Evolutionary conservation across 2,888 invertebrate genomes (phyloP).

Genomic region (Rosalia funebris): DNA sequence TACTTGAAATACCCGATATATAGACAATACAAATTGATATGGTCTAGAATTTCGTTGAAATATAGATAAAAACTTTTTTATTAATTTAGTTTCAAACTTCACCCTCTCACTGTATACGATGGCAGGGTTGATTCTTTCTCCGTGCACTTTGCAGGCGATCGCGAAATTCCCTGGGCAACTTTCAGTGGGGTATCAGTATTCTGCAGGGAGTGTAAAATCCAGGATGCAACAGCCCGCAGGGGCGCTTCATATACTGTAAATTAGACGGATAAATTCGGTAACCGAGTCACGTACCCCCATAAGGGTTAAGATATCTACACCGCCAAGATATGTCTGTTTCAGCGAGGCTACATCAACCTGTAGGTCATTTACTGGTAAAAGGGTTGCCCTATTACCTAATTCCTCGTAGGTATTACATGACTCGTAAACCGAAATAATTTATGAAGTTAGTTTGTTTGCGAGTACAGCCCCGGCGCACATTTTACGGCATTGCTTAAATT

Average conservation of each 20-base stretch:
- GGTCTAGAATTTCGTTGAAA: too few species aligned
- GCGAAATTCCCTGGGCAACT: conserved; percentile 28
- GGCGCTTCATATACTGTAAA: conserved; percentile 53
- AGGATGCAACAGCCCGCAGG: conserved; percentile 40
- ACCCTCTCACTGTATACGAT: too few species aligned
- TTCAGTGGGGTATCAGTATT: conserved; percentile 32
- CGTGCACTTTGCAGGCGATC: conserved; percentile 24
- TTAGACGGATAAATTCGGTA: conserved; percentile 53
- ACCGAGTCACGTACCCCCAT: conserved; percentile 55
- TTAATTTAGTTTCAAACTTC: too few species aligned
- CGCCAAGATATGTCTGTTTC: conserved; percentile 53
- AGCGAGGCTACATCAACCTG: conserved; percentile 39
- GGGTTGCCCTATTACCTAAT: conserved; percentile 28
- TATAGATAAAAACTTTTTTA: too few species aligned
- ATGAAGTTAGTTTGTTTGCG: conserved; percentile 21
- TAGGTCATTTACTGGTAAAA: conserved; percentile 36
- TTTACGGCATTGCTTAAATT: conserved; percentile 20
- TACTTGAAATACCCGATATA: too few species aligned
- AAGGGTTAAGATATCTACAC: conserved; percentile 55
- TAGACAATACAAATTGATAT: too few species aligned
- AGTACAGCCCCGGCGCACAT: conserved; percentile 7
- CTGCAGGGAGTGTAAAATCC: conserved; percentile 38
- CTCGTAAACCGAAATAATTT: conserved; percentile 26
- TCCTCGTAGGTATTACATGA: conserved; percentile 24
- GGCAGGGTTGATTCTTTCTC: conserved; percentile 24